A percentile compares a stretch with the other conserved stretches of the same genome.
Evolutionary conservation across 2,113 vertebrate genomes (phyloP).

Genomic region (Nothocercus julius): DNA sequence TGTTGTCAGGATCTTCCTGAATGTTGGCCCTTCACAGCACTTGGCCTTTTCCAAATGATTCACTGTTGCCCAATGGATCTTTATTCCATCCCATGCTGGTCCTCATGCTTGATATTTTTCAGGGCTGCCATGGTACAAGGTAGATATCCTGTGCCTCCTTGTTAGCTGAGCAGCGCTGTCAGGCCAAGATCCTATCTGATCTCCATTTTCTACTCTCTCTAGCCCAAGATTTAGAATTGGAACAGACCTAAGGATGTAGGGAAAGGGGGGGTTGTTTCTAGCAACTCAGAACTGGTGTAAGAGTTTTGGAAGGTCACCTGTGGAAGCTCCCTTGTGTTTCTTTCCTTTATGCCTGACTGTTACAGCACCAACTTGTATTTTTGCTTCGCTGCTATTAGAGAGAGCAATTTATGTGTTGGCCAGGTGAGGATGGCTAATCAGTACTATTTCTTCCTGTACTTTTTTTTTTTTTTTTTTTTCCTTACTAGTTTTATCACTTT

Average conservation of each 20-base stretch:
- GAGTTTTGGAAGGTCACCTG: not conserved
- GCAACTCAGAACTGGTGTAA: not conserved
- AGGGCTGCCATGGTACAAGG: not conserved
- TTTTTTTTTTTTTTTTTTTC: not conserved
- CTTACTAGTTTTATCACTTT: not conserved
- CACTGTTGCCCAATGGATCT: not conserved
- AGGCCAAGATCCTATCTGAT: not conserved
- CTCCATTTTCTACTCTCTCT: not conserved
- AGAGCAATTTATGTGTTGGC: not conserved
- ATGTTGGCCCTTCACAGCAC: not conserved
- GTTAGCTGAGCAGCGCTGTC: not conserved
- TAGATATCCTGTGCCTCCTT: not conserved
- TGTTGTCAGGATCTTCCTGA: not conserved
- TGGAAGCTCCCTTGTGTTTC: not conserved
- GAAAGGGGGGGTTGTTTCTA: too few species aligned
- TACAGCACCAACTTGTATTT: not conserved
- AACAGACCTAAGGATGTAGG: not conserved
- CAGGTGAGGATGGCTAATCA: not conserved
- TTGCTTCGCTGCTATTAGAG: not conserved
- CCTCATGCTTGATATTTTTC: not conserved
- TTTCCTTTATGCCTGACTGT: not conserved
- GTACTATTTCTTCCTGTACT: not conserved
- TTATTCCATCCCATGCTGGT: not conserved
- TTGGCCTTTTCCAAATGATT: not conserved
- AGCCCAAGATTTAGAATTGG: not conserved